Evolutionary conservation across 2,888 invertebrate genomes (phyloP).

Genomic region (Drosophila robusta): DNA sequence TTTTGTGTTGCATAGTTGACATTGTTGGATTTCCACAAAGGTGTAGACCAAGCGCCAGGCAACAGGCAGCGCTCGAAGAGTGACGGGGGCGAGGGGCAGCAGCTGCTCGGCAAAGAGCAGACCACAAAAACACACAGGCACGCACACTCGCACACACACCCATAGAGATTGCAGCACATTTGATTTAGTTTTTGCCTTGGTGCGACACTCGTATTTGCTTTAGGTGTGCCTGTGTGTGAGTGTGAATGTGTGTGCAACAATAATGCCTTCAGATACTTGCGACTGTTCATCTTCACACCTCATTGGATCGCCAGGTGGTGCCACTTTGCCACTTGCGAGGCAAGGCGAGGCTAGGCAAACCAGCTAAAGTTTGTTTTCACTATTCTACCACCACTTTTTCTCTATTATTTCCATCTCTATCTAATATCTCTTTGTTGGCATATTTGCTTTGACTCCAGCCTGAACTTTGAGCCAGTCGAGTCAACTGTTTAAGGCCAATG

Average conservation of each 20-base stretch:
- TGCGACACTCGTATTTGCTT: conserved; percentile 65
- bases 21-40: conserved; percentile 78
- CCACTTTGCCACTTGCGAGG: conserved; percentile 51
- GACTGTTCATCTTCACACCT: conserved; percentile 80
- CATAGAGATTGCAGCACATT: conserved; percentile 57
- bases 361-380: conserved; percentile 41
- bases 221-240: conserved; percentile 21
- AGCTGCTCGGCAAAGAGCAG: conserved; percentile 18
- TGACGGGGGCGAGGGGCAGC: not conserved
- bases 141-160: conserved; percentile 26
- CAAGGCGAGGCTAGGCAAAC: conserved; percentile 14
- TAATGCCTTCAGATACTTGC: conserved; percentile 71
- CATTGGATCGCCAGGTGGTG: conserved; percentile 71
- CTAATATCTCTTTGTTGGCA: conserved; percentile 49
- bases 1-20: conserved; percentile 79
- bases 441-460: conserved; percentile 48
- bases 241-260: conserved; percentile 53
- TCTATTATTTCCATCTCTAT: conserved; percentile 17
- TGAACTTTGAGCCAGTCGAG: conserved; percentile 32
- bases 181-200: conserved; percentile 73
- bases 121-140: conserved; percentile 55
- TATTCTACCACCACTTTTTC: not conserved
- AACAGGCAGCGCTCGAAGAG: conserved; percentile 45
- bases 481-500: conserved; percentile 43
- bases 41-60: conserved; percentile 54